Evolutionary conservation across 2,113 vertebrate species (phyloP).

Genomic region (Lanius ludovicianus): DNA sequence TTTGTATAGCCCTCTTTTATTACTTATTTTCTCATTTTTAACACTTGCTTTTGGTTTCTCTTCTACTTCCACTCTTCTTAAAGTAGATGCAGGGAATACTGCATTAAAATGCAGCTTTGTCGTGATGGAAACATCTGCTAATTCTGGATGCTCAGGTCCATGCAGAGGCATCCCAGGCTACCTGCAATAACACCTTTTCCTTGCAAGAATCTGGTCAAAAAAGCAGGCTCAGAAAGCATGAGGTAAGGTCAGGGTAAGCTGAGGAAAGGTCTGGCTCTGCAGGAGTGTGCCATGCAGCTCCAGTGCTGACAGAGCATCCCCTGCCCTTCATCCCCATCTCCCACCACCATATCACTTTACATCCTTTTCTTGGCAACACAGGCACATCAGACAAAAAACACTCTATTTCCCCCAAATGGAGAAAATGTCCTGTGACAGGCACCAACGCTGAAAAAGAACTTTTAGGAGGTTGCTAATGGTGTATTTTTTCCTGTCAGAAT

Average conservation of each 20-base stretch:
- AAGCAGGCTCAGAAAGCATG: not conserved
- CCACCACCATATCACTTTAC: not conserved
- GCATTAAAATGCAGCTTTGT: not conserved
- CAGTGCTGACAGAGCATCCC: not conserved
- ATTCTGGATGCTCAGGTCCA: not conserved
- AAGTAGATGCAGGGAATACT: not conserved
- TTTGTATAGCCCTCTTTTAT: not conserved
- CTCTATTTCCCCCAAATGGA: not conserved
- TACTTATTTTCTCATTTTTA: not conserved
- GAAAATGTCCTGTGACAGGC: not conserved
- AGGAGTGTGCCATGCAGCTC: accelerated
- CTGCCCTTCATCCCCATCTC: not conserved
- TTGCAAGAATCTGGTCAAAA: not conserved
- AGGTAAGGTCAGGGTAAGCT: not conserved
- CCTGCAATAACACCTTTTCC: not conserved
- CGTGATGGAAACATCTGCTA: not conserved
- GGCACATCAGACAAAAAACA: not conserved
- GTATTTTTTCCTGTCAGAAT: not conserved
- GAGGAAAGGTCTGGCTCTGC: not conserved
- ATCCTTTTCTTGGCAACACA: slow-evolving; percentile 21
- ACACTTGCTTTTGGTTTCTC: not conserved
- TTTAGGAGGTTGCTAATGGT: not conserved
- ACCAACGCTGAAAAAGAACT: not conserved
- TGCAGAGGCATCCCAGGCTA: not conserved
- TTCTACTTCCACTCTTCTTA: not conserved